Evolutionary conservation across 2,888 invertebrate genomes (phyloP).

Genomic region (Drosophila conformis): DNA sequence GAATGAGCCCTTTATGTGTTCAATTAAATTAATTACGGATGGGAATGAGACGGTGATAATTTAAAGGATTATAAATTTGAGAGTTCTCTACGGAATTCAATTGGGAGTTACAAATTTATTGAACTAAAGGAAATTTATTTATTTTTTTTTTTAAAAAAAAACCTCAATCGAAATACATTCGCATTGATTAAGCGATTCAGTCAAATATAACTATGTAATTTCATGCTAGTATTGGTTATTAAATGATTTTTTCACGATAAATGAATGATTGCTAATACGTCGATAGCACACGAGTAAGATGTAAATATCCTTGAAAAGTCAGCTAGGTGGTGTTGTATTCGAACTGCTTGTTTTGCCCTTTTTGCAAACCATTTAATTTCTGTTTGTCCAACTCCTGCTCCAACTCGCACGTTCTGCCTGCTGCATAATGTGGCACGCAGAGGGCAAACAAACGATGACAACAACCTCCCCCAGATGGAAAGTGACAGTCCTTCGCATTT

Average conservation of each 20-base stretch:
- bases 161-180: background rate
- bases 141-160: background rate
- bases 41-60: background rate
- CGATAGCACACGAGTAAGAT: background rate
- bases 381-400: constrained; percentile 1
- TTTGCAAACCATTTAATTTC: constrained; percentile 19
- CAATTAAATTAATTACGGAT: background rate
- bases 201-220: background rate
- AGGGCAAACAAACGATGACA: constrained; percentile 45
- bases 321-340: constrained; percentile 9
- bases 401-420: constrained; percentile 13
- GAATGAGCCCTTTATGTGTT: background rate
- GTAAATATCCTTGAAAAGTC: background rate
- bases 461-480: background rate
- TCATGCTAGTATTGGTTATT: background rate
- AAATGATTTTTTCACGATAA: background rate
- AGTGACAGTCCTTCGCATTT: constrained; percentile 33
- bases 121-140: background rate
- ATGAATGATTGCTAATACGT: background rate
- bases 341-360: constrained; percentile 10
- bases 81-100: background rate
- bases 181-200: background rate
- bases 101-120: background rate
- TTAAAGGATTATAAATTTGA: background rate
- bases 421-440: constrained; percentile 32